Base-by-base conservation (phyloP, 2,888 invertebrate species). In the Fabriciana adippe region DNA sequence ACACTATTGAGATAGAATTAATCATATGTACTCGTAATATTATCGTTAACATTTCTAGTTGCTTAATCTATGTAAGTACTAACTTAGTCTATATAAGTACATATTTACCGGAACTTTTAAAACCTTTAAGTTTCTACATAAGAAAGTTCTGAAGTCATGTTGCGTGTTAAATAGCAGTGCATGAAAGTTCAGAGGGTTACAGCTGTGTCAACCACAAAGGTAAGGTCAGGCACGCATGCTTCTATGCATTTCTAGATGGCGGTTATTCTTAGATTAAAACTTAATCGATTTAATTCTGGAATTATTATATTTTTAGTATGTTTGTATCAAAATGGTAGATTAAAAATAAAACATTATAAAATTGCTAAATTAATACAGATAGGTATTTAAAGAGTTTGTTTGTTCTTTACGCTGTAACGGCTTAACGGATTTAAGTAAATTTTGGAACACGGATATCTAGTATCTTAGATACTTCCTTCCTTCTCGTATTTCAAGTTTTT, bases 111-210 rank as follows among this genome's bases (percentile, higher is more conserved):
- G 8, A 8, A 15, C 15, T 11, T 53, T 11, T 18, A 56, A 18
- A 45, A 56, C 16, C 21, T 61, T 14, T 11, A 60, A 50, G 18
- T 3, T 51, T 61, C 31, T 31, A 31, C 35, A n/a, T 57, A 51
- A 59, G 45, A 35, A 55, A 61, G 60, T 61, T 64, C 47, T 50
- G 16, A 64, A 64, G 62, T 70, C 50, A 70, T 66, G 66, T 78
- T 76, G 78, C 74, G 74, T 76, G 76, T 63, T 61, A 71, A 60
- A 54, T 60, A 53, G 69, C 70, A 68, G 76, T 78, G 78, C 79
- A 78, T 80, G 76, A 75, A 77, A 76, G 76, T 73, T 78, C 67
- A 75, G 57, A 64, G 69, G 75, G 78, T 77, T 79, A 75, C 77
- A 79, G 76, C 72, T 75, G 79, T 80, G 70, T 78, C 74, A 72